Percentiles rank a stretch among this genome's conserved stretches.
phyloP scores from a whole-genome alignment of 2,113 vertebrate species.

The Leucoraja erinaceus region DNA sequence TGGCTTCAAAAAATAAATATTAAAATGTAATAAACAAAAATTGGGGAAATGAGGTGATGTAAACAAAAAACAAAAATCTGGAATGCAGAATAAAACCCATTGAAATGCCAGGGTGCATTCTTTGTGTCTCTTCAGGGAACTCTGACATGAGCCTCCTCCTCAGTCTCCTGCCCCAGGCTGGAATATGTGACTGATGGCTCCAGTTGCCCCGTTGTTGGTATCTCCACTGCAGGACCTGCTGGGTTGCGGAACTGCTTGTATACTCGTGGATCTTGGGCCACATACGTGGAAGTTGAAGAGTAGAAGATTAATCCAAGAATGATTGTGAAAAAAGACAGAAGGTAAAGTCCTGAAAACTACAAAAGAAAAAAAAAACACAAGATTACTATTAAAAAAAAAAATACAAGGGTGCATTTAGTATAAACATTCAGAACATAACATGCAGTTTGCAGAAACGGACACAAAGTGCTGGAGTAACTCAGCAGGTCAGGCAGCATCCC shows the following conservation, averaged over 20 bases:
- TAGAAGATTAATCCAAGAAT: conserved; percentile 82
- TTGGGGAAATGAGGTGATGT: conserved; percentile 56
- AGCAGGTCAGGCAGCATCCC: no score
- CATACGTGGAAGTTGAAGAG: conserved; percentile 80
- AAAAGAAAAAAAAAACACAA: conserved; percentile 45
- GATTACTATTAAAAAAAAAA: not conserved
- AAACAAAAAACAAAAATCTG: conserved; percentile 56
- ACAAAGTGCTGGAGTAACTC: no score
- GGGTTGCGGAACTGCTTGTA: conserved; percentile 93
- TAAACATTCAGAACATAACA: not conserved
- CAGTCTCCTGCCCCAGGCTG: conserved; percentile 77
- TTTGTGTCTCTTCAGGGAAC: conserved; percentile 59
- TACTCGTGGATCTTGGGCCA: conserved; percentile 84
- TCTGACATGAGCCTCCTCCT: conserved; percentile 73
- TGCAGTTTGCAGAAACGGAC: not conserved
- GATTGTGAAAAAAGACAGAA: conserved; percentile 84
- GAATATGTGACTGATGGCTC: conserved; percentile 89
- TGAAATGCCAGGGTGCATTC: conserved; percentile 46
- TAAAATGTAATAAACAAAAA: conserved; percentile 60
- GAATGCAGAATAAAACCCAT: conserved; percentile 57
- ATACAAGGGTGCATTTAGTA: no score
- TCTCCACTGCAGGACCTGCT: conserved; percentile 66
- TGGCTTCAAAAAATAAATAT: conserved; percentile 73
- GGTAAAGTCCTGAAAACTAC: conserved; percentile 89
- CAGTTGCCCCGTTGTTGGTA: conserved; percentile 58